A percentile compares a stretch with the other conserved stretches of the same genome.
phyloP scores from a whole-genome alignment of 2,113 vertebrate species.

The Rattus rattus region DNA sequence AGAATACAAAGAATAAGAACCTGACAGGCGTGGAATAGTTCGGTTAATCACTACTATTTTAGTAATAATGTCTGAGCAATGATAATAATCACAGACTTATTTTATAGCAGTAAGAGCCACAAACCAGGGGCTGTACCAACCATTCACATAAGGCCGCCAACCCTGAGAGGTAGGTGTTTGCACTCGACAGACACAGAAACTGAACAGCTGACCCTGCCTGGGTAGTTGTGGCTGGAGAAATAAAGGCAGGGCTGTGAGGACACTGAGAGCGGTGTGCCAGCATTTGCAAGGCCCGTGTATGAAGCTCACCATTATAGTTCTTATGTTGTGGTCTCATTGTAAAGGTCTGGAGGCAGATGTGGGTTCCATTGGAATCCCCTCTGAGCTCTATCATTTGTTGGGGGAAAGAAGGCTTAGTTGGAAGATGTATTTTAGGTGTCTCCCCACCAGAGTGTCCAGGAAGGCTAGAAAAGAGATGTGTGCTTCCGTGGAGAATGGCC shows the following conservation, averaged over 20 bases:
- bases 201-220: not conserved
- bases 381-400: not conserved
- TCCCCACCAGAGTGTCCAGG: not conserved
- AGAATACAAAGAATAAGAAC: not conserved
- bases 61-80: not conserved
- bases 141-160: not conserved
- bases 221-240: not conserved
- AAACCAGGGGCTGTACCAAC: not conserved
- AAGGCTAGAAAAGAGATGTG: not conserved
- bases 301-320: not conserved
- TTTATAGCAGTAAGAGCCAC: not conserved
- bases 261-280: not conserved
- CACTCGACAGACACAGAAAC: not conserved
- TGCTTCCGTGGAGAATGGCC: not conserved
- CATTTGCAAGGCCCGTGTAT: not conserved
- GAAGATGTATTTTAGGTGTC: conserved; percentile 12
- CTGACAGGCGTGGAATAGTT: not conserved
- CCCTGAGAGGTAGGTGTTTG: not conserved
- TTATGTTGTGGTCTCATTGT: not conserved
- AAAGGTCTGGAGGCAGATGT: not conserved
- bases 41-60: not conserved
- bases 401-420: not conserved
- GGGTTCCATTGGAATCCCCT: not conserved
- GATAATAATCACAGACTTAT: not conserved
- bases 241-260: not conserved